Evolutionary conservation across 2,113 vertebrate species (phyloP).

Genomic region (Scytalopus superciliaris): DNA sequence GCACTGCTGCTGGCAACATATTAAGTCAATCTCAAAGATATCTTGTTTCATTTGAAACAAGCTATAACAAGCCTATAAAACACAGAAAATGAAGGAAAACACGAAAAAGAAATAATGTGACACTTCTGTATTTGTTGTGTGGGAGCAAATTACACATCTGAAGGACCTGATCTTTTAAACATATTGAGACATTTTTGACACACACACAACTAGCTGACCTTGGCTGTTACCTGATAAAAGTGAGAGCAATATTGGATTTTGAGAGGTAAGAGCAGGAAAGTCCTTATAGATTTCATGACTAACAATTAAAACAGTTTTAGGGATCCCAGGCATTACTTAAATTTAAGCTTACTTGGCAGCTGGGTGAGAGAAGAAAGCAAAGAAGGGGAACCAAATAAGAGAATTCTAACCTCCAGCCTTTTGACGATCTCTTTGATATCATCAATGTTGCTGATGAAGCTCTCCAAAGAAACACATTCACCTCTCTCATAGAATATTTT

Average conservation of each 20-base stretch:
- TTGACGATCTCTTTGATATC: slow-evolving; percentile 95
- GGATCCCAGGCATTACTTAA: not conserved
- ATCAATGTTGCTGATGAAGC: slow-evolving; percentile 87
- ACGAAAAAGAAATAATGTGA: not conserved
- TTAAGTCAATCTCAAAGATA: not conserved
- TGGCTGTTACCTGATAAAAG: not conserved
- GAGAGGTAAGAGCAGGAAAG: not conserved
- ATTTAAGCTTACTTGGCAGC: not conserved
- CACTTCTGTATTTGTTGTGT: not conserved
- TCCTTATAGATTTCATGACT: not conserved
- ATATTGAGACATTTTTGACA: not conserved
- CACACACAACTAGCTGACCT: not conserved
- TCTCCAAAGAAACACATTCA: slow-evolving; percentile 90
- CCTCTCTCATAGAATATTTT: slow-evolving; percentile 96
- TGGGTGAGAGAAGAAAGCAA: not conserved
- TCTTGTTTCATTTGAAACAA: not conserved
- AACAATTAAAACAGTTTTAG: not conserved
- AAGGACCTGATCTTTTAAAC: not conserved
- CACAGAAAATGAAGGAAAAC: not conserved
- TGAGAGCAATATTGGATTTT: not conserved
- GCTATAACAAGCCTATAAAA: not conserved
- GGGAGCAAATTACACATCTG: not conserved
- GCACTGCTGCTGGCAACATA: not conserved
- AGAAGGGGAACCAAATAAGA: not conserved
- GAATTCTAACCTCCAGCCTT: slow-evolving; percentile 88